Evolutionary conservation across 2,888 invertebrate genomes (phyloP).

Genomic region (Lochmaea crataegi): DNA sequence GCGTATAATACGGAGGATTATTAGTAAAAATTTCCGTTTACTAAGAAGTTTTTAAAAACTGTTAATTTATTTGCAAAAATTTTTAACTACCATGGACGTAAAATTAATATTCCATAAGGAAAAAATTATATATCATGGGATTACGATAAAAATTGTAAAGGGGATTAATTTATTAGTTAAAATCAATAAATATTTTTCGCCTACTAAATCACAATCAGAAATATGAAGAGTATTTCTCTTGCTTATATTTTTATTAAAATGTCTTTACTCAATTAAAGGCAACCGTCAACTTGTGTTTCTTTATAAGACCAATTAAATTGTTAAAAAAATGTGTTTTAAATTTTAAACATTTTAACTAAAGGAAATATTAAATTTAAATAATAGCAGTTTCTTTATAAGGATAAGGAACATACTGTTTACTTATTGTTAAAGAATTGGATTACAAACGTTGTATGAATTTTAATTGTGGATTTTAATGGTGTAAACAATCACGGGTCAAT

Average conservation of each 20-base stretch:
- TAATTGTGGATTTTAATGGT: neutral
- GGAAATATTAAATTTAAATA: slow-evolving; percentile 15
- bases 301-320: slow-evolving; percentile 2
- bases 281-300: neutral
- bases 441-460: slow-evolving; percentile 12
- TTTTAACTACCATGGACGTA: too few relatives aligned
- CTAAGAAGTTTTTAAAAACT: too few relatives aligned
- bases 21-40: too few relatives aligned
- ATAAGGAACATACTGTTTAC: neutral
- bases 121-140: too few relatives aligned
- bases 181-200: too few relatives aligned
- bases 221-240: too few relatives aligned
- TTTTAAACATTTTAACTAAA: neutral
- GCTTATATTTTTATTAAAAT: neutral
- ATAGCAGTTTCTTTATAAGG: slow-evolving; percentile 1
- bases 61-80: too few relatives aligned
- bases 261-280: neutral
- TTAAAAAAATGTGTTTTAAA: neutral
- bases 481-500: slow-evolving; percentile 5
- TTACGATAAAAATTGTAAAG: too few relatives aligned
- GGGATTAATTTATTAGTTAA: too few relatives aligned
- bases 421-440: slow-evolving; percentile 9
- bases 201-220: too few relatives aligned
- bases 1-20: too few relatives aligned
- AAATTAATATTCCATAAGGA: too few relatives aligned